phyloP scores from a whole-genome alignment of 2,113 vertebrate genomes.

The Mesembrinibis cayennensis region DNA sequence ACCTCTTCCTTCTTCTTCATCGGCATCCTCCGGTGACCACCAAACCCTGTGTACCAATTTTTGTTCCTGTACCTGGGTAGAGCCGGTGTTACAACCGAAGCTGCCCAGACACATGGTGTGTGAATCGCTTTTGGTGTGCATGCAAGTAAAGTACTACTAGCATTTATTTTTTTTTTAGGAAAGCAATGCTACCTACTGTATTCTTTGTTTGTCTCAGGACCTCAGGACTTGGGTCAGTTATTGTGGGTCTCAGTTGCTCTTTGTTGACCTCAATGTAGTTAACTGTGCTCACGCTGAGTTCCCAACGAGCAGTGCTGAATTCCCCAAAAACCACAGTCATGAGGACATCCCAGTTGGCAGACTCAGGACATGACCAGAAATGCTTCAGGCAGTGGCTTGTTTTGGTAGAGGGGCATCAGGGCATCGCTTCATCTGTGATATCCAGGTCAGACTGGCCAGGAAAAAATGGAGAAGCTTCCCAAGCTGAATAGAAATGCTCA shows the following conservation, averaged over 20 bases:
- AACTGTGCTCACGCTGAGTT: background rate
- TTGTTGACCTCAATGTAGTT: background rate
- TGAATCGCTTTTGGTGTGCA: background rate
- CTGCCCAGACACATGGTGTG: too few species aligned
- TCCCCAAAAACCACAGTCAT: too few species aligned
- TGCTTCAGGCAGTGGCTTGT: background rate
- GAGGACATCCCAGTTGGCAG: background rate
- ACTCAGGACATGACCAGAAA: background rate
- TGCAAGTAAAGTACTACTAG: too few species aligned
- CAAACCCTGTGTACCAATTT: background rate
- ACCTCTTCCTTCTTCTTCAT: background rate
- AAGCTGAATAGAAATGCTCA: background rate
- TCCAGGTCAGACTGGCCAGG: background rate
- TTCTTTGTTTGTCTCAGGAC: background rate
- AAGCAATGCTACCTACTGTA: background rate
- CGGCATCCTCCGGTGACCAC: background rate
- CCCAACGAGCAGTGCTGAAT: background rate
- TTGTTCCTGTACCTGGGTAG: background rate
- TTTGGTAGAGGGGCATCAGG: background rate
- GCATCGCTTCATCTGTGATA: background rate
- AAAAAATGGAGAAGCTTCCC: background rate
- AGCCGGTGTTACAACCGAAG: background rate
- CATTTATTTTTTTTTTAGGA: background rate
- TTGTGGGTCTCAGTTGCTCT: background rate
- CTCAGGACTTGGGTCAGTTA: background rate